These are phyloP conservation scores for Umimayanthus kanabou DNA, from an alignment of 92 coral and sea anemone species.

Conservation along the genomic window DNA sequence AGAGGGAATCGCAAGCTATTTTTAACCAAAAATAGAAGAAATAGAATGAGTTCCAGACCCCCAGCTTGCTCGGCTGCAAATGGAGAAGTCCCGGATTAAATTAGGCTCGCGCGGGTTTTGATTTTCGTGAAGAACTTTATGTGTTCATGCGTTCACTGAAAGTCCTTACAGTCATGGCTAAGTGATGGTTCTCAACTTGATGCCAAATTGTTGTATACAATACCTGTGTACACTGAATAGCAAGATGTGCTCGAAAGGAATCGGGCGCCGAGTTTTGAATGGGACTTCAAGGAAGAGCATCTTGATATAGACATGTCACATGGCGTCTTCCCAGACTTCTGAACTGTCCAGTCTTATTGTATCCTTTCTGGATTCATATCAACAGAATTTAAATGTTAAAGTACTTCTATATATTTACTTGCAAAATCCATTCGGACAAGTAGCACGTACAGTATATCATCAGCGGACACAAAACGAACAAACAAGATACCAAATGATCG, in stretches of 20 bases:
- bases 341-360: neutral
- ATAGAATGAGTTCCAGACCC: conserved; percentile 11
- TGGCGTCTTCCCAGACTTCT: too few species aligned
- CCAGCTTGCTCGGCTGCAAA: neutral
- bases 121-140: neutral
- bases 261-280: neutral
- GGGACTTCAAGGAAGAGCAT: neutral
- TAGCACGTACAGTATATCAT: too few species aligned
- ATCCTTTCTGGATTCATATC: conserved; percentile 13
- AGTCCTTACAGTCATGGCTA: neutral
- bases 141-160: neutral
- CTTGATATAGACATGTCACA: neutral
- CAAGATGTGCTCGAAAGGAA: neutral
- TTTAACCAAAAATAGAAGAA: too few species aligned
- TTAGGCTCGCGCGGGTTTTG: conserved; percentile 7
- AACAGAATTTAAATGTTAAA: neutral
- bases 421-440: too few species aligned
- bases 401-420: too few species aligned
- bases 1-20: too few species aligned
- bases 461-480: too few species aligned
- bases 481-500: too few species aligned
- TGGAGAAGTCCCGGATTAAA: conserved; percentile 2
- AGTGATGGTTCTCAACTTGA: neutral
- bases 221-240: neutral
- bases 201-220: neutral